Evolutionary conservation across 2,888 invertebrate species (phyloP).

Genomic region (Tinea trinotella): DNA sequence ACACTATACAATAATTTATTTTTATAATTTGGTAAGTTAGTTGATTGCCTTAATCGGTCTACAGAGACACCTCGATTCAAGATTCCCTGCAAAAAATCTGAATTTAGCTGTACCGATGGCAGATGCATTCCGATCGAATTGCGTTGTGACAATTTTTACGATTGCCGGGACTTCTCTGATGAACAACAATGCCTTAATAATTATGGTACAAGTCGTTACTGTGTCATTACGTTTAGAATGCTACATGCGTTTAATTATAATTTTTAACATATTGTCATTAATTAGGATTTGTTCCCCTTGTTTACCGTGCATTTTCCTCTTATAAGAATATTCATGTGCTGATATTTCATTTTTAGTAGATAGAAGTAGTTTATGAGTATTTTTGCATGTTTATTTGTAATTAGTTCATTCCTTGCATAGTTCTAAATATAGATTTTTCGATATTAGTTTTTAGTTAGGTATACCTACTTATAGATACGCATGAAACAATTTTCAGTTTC

Average conservation of each 20-base stretch:
- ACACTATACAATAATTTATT: no score
- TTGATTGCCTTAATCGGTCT: slow-evolving; percentile 8
- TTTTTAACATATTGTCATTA: neutral
- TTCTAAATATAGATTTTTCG: no score
- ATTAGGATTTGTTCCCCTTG: neutral
- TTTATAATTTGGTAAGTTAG: neutral
- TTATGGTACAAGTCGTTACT: slow-evolving; percentile 46
- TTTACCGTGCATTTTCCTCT: neutral
- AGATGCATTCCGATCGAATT: slow-evolving; percentile 83
- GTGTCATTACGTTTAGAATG: slow-evolving; percentile 4
- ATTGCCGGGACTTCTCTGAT: slow-evolving; percentile 92
- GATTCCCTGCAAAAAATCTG: slow-evolving; percentile 70
- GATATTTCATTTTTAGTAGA: no score
- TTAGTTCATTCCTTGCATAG: no score
- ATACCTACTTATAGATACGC: no score
- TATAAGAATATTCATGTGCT: neutral
- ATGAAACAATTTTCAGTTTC: no score
- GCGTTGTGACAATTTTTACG: slow-evolving; percentile 91
- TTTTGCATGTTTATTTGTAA: no score
- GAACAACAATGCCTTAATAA: slow-evolving; percentile 88
- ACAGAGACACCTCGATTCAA: slow-evolving; percentile 23
- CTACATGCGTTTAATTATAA: neutral
- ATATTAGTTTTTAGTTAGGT: no score
- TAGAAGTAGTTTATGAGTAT: no score
- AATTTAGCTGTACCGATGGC: slow-evolving; percentile 82